Evolutionary conservation across 2,888 invertebrate genomes (phyloP).

Genomic region (Scaptomyza cyrtandrae): DNA sequence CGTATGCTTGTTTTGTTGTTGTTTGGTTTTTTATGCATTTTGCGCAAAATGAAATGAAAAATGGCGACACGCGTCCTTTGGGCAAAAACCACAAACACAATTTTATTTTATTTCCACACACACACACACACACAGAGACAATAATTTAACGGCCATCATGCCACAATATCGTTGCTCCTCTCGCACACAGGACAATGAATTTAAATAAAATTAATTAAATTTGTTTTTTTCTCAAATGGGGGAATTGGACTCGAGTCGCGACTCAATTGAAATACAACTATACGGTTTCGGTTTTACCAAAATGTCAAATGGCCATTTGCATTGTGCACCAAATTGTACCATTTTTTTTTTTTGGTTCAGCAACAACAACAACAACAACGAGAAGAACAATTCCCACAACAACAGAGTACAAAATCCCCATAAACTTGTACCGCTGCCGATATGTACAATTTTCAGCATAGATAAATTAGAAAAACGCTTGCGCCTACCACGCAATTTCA

Average conservation of each 20-base stretch:
- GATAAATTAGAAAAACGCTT: conserved; percentile 72
- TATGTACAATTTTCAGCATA: conserved; percentile 71
- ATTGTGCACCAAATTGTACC: conserved; percentile 27
- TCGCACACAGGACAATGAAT: conserved; percentile 46
- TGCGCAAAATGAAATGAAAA: conserved; percentile 67
- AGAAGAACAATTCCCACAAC: neutral
- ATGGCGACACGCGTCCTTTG: conserved; percentile 71
- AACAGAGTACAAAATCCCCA: conserved; percentile 50
- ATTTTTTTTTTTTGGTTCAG: conserved; percentile 25
- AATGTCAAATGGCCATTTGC: conserved; percentile 26
- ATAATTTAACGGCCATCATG: conserved; percentile 50
- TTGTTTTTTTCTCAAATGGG: conserved; percentile 39
- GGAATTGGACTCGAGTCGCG: conserved; percentile 28
- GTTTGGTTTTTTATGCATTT: conserved; percentile 15
- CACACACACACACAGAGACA: conserved; percentile 22
- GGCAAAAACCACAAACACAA: conserved; percentile 73
- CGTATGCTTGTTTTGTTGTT: conserved; percentile 34
- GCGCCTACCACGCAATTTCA: conserved; percentile 57
- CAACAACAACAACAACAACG: conserved; percentile 59
- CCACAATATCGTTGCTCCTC: conserved; percentile 50
- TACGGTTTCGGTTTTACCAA: conserved; percentile 1
- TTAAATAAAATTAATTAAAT: conserved; percentile 73
- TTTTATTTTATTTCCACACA: conserved; percentile 65
- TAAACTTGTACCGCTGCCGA: conserved; percentile 72
- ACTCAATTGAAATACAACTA: conserved; percentile 10